Percentiles rank a stretch among this genome's conserved stretches.
phyloP scores from a whole-genome alignment of 1,140 invertebrate genomes.

The Venustaconcha ellipsiformis region DNA sequence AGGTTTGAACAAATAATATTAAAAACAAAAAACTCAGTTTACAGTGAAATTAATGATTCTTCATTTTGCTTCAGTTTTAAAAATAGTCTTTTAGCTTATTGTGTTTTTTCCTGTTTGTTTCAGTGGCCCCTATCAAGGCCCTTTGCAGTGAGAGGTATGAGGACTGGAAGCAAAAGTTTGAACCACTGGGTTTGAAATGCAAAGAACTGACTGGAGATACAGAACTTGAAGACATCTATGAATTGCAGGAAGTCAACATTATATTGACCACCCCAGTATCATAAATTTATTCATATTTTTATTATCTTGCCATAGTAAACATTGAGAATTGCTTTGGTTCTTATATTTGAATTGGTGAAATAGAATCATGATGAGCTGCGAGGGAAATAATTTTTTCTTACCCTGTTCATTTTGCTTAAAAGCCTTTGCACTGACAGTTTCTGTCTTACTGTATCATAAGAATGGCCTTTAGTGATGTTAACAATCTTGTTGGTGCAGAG shows the following conservation, averaged over 20 bases:
- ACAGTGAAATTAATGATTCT: too few species aligned
- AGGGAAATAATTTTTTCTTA: background rate
- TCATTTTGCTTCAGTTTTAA: background rate
- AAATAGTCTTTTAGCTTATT: background rate
- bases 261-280: constrained; percentile 82
- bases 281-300: constrained; percentile 23
- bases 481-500: too few species aligned
- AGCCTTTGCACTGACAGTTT: too few species aligned
- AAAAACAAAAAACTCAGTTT: too few species aligned
- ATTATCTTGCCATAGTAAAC: background rate
- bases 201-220: constrained; percentile 83
- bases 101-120: constrained; percentile 46
- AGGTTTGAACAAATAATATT: too few species aligned
- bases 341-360: background rate
- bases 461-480: too few species aligned
- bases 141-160: constrained; percentile 79
- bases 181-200: constrained; percentile 74
- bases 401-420: background rate
- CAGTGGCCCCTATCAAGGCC: constrained; percentile 86
- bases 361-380: background rate
- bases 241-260: constrained; percentile 70
- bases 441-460: too few species aligned
- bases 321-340: background rate
- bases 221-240: constrained; percentile 75
- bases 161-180: constrained; percentile 82